These are phyloP conservation scores for Calephelis nemesis DNA, from an alignment of 1,140 invertebrate genomes.

Conservation along the genomic window DNA sequence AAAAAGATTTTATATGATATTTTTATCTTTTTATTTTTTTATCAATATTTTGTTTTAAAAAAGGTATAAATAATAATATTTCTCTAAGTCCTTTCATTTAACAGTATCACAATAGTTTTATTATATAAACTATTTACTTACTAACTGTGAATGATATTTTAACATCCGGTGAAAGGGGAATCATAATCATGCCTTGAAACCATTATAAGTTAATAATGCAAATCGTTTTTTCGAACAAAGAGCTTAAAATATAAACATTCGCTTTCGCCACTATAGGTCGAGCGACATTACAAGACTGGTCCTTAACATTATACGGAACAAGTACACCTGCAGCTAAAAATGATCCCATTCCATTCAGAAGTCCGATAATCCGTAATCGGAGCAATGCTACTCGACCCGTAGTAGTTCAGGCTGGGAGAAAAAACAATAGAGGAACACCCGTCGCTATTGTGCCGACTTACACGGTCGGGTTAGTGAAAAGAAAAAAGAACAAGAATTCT, in stretches of 20 bases:
- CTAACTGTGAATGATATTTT: too few species aligned
- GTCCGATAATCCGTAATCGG: constrained; percentile 78
- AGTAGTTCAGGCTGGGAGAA: constrained; percentile 68
- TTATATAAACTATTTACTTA: too few species aligned
- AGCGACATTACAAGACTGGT: constrained; percentile 93
- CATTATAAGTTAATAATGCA: too few species aligned
- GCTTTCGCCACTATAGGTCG: constrained; percentile 83
- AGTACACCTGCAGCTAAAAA: constrained; percentile 82
- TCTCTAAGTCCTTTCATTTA: too few species aligned
- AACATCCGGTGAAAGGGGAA: too few species aligned
- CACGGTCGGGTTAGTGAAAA: constrained; percentile 69
- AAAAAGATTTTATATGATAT: too few species aligned
- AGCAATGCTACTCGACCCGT: constrained; percentile 78
- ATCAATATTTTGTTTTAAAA: too few species aligned
- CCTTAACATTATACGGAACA: constrained; percentile 94
- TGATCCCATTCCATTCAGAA: constrained; percentile 81
- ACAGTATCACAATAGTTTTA: too few species aligned
- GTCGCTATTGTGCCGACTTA: constrained; percentile 77
- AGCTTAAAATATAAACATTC: constrained; percentile 25
- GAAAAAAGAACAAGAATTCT: constrained; percentile 80
- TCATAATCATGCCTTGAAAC: too few species aligned
- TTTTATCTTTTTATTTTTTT: too few species aligned
- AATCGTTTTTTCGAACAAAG: constrained; percentile 17
- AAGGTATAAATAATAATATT: too few species aligned
- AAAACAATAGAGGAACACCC: constrained; percentile 70